These are phyloP conservation scores for Athene cunicularia DNA, from an alignment of 2,113 vertebrate species.

Conservation along the genomic window DNA sequence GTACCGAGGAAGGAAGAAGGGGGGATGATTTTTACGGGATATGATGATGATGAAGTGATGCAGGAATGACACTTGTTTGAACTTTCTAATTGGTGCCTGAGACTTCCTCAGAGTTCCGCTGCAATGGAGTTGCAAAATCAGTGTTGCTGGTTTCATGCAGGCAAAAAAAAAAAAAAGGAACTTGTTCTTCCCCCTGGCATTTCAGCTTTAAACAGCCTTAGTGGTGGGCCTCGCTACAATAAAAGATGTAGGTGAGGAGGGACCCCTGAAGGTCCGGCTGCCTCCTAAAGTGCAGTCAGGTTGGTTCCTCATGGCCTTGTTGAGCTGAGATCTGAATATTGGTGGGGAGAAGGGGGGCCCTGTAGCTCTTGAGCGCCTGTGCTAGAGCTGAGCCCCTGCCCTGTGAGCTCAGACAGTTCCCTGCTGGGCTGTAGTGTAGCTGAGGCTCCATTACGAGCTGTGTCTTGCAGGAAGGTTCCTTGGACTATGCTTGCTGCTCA, in stretches of 20 bases:
- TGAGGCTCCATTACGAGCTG: neutral
- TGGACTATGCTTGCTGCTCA: neutral
- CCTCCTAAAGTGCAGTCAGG: rapidly evolving
- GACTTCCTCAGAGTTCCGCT: neutral
- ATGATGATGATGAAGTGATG: neutral
- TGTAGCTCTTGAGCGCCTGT: neutral
- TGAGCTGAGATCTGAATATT: neutral
- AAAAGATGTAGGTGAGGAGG: neutral
- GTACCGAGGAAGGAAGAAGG: neutral
- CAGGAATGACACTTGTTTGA: neutral
- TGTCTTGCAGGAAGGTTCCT: neutral
- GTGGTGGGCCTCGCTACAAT: neutral
- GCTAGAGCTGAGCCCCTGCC: neutral
- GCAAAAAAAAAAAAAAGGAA: neutral
- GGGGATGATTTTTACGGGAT: neutral
- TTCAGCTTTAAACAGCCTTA: neutral
- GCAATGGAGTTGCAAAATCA: neutral
- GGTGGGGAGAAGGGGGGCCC: neutral
- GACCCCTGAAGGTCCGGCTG: neutral
- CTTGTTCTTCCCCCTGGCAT: neutral
- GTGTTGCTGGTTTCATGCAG: neutral
- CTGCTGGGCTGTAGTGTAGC: neutral
- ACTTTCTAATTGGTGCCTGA: neutral
- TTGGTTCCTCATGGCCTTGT: neutral
- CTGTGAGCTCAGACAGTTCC: rapidly evolving